Conservation (phyloP, 2,888 invertebrate species). For the Arrhopalites spinosus region DNA sequence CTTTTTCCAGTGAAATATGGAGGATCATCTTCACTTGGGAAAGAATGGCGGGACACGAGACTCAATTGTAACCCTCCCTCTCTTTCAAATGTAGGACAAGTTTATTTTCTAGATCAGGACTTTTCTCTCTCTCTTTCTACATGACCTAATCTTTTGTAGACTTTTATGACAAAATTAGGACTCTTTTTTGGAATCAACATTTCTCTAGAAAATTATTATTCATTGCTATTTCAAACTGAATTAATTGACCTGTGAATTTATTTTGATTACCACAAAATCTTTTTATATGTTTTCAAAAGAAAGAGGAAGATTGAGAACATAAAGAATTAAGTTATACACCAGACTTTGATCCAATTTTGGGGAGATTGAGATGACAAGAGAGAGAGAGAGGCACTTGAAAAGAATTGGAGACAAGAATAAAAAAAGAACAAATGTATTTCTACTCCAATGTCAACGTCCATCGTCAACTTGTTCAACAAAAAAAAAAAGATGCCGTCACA, state of each 20-base stretch:
- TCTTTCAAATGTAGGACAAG: slow-evolving; percentile 10
- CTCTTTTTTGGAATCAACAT: no score
- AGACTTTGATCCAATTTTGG: slow-evolving; percentile 8
- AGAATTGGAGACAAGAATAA: neutral
- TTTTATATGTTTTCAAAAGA: no score
- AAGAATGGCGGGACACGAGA: slow-evolving; percentile 12
- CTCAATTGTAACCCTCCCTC: neutral
- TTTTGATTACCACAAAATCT: no score
- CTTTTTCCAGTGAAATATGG: no score
- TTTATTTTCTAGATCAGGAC: slow-evolving; percentile 21
- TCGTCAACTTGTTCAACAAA: no score
- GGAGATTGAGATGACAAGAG: neutral
- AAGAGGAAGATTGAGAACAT: neutral
- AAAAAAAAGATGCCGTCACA: no score
- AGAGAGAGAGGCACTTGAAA: neutral
- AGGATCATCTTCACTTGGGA: no score
- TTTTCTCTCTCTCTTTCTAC: no score
- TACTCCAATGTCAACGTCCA: no score
- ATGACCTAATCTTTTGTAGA: slow-evolving; percentile 3
- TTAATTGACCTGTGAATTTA: no score
- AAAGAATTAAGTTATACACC: neutral
- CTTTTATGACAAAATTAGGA: neutral
- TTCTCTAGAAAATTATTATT: no score
- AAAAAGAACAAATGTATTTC: neutral
- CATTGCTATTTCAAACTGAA: no score